Conservation (phyloP, 2,888 invertebrate genomes). For the Phortica okadai region DNA sequence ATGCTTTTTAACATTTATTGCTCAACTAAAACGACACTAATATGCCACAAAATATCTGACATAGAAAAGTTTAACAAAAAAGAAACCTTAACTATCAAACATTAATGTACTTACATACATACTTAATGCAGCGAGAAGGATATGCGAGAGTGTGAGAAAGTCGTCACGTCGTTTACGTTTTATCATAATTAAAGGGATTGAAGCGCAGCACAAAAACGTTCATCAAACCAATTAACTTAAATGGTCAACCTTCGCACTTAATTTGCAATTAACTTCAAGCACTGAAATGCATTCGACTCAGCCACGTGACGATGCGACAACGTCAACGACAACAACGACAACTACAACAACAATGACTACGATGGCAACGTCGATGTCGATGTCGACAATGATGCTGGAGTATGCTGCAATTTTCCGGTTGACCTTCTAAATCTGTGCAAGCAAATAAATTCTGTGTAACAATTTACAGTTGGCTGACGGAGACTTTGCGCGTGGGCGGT, state of each 20-base stretch:
- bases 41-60: too few relatives aligned
- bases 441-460: conserved; percentile 27
- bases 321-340: not conserved
- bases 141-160: not conserved
- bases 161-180: not conserved
- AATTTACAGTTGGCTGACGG: conserved; percentile 22
- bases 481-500: not conserved
- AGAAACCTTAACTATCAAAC: too few relatives aligned
- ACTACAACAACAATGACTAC: not conserved
- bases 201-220: conserved; percentile 3
- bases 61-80: too few relatives aligned
- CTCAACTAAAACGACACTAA: too few relatives aligned
- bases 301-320: too few relatives aligned
- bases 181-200: conserved; percentile 18
- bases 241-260: conserved; percentile 32
- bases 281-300: not conserved
- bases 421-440: conserved; percentile 31
- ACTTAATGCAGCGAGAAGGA: too few relatives aligned
- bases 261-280: conserved; percentile 26
- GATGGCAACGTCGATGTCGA: not conserved
- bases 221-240: conserved; percentile 31
- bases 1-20: too few relatives aligned
- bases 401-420: conserved; percentile 25
- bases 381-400: not conserved
- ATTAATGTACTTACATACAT: too few relatives aligned